These are phyloP conservation scores for Okamejei kenojei DNA, from an alignment of 2,797 vertebrate species.

Conservation along the genomic window DNA sequence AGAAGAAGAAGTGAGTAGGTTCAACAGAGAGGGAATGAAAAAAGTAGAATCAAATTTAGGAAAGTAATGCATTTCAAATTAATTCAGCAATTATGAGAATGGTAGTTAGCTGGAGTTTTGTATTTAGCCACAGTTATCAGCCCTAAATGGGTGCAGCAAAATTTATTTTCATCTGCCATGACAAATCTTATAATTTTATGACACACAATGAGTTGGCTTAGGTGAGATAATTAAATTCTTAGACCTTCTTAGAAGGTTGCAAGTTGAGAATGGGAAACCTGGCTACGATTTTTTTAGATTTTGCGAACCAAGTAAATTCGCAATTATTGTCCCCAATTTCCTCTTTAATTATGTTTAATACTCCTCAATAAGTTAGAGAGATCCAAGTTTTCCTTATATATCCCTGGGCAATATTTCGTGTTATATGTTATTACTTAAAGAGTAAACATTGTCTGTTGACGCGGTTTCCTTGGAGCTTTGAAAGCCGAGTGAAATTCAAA, in stretches of 20 bases:
- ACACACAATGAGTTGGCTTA: not conserved
- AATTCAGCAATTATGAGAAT: not conserved
- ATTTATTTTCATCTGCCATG: not conserved
- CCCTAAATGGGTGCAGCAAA: not conserved
- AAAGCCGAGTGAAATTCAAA: slow-evolving; percentile 7
- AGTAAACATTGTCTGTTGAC: not conserved
- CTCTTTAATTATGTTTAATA: not conserved
- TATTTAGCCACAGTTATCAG: not conserved
- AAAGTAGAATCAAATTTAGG: not conserved
- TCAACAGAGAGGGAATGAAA: not conserved
- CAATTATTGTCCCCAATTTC: not conserved
- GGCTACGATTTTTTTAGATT: not conserved
- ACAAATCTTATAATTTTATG: not conserved
- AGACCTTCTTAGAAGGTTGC: not conserved
- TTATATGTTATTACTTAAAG: not conserved
- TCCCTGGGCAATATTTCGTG: not conserved
- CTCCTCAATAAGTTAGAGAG: not conserved
- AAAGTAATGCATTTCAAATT: not conserved
- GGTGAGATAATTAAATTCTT: not conserved
- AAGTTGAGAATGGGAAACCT: not conserved
- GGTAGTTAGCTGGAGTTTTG: not conserved
- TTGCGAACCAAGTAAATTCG: not conserved
- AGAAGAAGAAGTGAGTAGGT: not conserved
- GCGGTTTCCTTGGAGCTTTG: slow-evolving; percentile 1
- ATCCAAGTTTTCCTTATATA: not conserved